A percentile compares a stretch with the other conserved stretches of the same genome.
Conservation (phyloP, 2,797 vertebrate genomes). For the Gallirallus australis region DNA sequence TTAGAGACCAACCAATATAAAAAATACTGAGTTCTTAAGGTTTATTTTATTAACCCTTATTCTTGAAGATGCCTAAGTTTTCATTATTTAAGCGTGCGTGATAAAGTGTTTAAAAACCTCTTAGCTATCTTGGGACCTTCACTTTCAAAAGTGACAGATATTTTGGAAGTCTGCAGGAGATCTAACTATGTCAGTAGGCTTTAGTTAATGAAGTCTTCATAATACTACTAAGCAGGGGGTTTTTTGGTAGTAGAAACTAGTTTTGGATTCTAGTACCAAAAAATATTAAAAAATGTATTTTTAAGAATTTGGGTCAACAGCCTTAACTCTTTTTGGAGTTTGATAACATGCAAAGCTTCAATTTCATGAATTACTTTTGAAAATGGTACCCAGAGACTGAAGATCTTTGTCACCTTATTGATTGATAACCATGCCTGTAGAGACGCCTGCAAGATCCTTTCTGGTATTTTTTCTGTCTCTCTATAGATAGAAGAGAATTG, state of each 20-base stretch:
- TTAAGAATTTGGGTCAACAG: not conserved
- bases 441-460: not conserved
- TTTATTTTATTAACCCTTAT: conserved; percentile 50
- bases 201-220: not conserved
- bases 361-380: not conserved
- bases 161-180: not conserved
- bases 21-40: not conserved
- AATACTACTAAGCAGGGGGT: not conserved
- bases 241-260: not conserved
- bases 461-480: not conserved
- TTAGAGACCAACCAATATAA: not conserved
- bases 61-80: conserved; percentile 42
- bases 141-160: not conserved
- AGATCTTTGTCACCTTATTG: not conserved
- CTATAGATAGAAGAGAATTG: not conserved
- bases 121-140: not conserved
- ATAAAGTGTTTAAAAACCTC: not conserved
- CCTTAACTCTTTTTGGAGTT: not conserved
- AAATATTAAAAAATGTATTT: not conserved
- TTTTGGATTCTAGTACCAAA: not conserved
- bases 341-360: not conserved
- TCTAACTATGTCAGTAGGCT: not conserved
- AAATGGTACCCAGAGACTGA: not conserved
- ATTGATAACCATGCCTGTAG: not conserved
- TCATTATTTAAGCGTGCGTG: conserved; percentile 27